phyloP scores from a whole-genome alignment of 2,888 invertebrate genomes.

The Empis stercorea region DNA sequence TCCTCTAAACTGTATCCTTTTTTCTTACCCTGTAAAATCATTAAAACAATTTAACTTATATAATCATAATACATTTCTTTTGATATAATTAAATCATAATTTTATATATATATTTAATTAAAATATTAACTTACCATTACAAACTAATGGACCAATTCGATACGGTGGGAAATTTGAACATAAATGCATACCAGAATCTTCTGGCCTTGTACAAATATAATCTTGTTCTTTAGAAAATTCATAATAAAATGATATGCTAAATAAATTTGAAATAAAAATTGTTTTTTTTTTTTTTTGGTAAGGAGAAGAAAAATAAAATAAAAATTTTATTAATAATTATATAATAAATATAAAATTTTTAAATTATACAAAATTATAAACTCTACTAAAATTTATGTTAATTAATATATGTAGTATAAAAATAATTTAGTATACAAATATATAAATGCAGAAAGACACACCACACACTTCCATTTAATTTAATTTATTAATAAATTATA shows the following conservation, averaged over 20 bases:
- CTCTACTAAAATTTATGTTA: background rate
- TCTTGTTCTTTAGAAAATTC: conserved; percentile 82
- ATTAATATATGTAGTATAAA: background rate
- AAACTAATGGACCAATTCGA: conserved; percentile 56
- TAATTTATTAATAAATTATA: background rate
- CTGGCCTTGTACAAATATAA: conserved; percentile 90
- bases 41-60: too few relatives aligned
- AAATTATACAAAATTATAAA: too few relatives aligned
- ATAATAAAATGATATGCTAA: conserved; percentile 69
- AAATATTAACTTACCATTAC: conserved; percentile 48
- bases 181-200: conserved; percentile 89
- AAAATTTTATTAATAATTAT: background rate
- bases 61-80: too few relatives aligned
- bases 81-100: too few relatives aligned
- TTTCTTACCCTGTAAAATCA: too few relatives aligned
- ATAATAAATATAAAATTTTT: too few relatives aligned
- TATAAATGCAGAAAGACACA: background rate
- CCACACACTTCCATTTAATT: background rate
- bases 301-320: background rate
- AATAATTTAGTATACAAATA: too few relatives aligned
- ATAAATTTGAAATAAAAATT: conserved; percentile 5
- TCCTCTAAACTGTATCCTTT: too few relatives aligned
- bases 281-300: background rate
- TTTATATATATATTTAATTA: background rate
- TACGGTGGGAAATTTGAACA: conserved; percentile 75